phyloP scores from a whole-genome alignment of 2,888 invertebrate species.

The Acrocyrtus sp. region DNA sequence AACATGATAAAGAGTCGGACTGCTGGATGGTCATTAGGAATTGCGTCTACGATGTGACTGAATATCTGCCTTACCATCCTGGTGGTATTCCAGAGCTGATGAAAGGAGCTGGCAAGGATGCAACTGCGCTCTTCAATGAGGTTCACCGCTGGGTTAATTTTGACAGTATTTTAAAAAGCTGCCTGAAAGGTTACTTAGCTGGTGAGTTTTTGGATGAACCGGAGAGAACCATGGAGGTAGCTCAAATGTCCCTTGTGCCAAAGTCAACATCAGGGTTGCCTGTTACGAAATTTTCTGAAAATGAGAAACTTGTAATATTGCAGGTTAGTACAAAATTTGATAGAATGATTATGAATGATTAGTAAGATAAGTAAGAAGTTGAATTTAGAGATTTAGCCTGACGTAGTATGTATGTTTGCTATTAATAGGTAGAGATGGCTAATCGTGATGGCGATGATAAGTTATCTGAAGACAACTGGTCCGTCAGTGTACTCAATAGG shows the following conservation, averaged over 20 bases:
- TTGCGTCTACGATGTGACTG: conserved; percentile 59
- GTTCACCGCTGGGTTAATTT: conserved; percentile 61
- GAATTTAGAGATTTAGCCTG: too few relatives aligned
- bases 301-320: conserved; percentile 40
- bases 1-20: conserved; percentile 50
- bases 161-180: conserved; percentile 57
- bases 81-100: conserved; percentile 60
- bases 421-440: too few relatives aligned
- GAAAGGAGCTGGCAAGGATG: conserved; percentile 61
- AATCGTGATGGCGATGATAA: conserved; percentile 37
- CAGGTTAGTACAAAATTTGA: conserved; percentile 34
- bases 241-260: neutral
- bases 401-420: too few relatives aligned
- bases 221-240: neutral
- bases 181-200: conserved; percentile 55
- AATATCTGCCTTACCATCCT: conserved; percentile 60
- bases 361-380: too few relatives aligned
- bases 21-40: conserved; percentile 58
- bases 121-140: conserved; percentile 49
- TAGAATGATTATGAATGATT: too few relatives aligned
- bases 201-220: conserved; percentile 18
- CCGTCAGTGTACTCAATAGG: conserved; percentile 47
- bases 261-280: conserved; percentile 1
- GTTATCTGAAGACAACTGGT: conserved; percentile 56
- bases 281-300: conserved; percentile 45